phyloP scores from a whole-genome alignment of 1,140 invertebrate genomes.

The Myzus persicae region DNA sequence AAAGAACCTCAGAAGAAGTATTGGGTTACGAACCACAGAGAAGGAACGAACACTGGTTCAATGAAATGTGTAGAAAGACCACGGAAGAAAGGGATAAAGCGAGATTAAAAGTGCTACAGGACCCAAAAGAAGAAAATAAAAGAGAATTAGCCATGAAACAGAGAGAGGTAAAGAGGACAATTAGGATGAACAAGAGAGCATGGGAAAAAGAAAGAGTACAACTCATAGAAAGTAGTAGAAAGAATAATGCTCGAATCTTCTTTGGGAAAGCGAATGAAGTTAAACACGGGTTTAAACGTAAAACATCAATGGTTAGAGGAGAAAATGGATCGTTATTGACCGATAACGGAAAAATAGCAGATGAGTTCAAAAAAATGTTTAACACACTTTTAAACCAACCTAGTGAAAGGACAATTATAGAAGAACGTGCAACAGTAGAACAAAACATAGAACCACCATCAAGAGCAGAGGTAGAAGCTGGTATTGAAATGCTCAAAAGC shows the following conservation, averaged over 20 bases:
- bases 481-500: conserved; percentile 58
- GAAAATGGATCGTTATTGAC: background rate
- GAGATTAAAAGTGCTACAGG: too few relatives aligned
- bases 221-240: conserved; percentile 38
- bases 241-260: conserved; percentile 27
- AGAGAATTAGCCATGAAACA: too few relatives aligned
- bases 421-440: conserved; percentile 24
- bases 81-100: too few relatives aligned
- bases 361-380: conserved; percentile 22
- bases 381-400: conserved; percentile 32
- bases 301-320: background rate
- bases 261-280: conserved; percentile 31
- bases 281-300: conserved; percentile 26
- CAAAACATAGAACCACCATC: conserved; percentile 35
- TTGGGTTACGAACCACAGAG: too few relatives aligned
- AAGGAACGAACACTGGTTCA: too few relatives aligned
- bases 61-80: too few relatives aligned
- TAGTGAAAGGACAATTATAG: conserved; percentile 32
- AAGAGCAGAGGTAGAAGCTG: conserved; percentile 50
- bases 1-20: too few relatives aligned
- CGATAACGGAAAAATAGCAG: conserved; percentile 8
- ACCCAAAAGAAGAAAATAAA: too few relatives aligned
- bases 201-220: background rate
- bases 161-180: too few relatives aligned
- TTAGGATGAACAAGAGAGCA: too few relatives aligned